These are phyloP conservation scores for Galeopsomyia nigrocyanea DNA, from an alignment of 2,888 invertebrate species.

Conservation along the genomic window DNA sequence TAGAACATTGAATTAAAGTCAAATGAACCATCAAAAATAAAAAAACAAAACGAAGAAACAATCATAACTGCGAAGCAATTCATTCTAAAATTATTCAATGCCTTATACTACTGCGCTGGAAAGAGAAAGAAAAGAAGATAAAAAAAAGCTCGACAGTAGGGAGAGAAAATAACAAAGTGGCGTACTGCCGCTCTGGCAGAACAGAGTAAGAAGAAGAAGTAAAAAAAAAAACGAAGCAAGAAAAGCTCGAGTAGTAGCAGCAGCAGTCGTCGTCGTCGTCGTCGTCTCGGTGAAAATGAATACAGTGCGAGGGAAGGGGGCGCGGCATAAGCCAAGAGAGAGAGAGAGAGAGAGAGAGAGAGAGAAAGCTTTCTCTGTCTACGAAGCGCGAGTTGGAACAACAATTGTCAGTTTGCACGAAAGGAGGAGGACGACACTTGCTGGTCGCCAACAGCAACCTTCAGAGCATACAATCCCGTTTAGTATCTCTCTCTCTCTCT, in stretches of 20 bases:
- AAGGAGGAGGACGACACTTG: slow-evolving; percentile 59
- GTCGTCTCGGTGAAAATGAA: too few relatives aligned
- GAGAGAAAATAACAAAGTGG: slow-evolving; percentile 4
- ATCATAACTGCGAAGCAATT: too few relatives aligned
- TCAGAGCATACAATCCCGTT: slow-evolving; percentile 61
- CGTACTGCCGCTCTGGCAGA: neutral
- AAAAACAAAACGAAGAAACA: too few relatives aligned
- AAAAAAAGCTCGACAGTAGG: neutral
- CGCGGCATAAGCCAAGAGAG: slow-evolving; percentile 29
- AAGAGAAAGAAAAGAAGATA: too few relatives aligned
- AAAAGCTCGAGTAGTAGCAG: neutral
- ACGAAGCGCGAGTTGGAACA: neutral
- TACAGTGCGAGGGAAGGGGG: neutral
- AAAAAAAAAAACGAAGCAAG: slow-evolving; percentile 35
- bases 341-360: slow-evolving; percentile 37
- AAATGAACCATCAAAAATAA: too few relatives aligned
- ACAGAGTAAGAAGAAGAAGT: neutral
- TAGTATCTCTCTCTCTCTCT: slow-evolving; percentile 55
- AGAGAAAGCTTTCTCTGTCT: slow-evolving; percentile 1
- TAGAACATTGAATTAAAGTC: too few relatives aligned
- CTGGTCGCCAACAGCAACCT: slow-evolving; percentile 59
- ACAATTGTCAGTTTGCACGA: neutral
- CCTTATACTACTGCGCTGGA: too few relatives aligned
- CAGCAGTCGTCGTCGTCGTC: neutral
- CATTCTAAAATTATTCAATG: too few relatives aligned